Percentiles rank a stretch among this genome's conserved stretches.
Evolutionary conservation across 2,888 invertebrate genomes (phyloP).

Genomic region (Pristionchus maxplancki): DNA sequence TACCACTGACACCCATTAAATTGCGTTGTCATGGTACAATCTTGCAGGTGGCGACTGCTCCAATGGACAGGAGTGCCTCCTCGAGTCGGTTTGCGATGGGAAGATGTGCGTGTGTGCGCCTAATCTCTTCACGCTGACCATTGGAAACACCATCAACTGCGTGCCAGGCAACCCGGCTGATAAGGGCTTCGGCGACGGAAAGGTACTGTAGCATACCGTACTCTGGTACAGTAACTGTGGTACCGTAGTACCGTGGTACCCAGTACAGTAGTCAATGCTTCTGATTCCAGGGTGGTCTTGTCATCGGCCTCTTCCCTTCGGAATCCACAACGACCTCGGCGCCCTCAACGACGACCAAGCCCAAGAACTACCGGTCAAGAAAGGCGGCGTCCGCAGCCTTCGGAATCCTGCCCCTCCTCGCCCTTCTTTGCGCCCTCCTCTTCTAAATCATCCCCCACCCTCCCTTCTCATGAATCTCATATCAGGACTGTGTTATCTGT

Average conservation of each 20-base stretch:
- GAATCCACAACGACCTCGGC: constrained; percentile 43
- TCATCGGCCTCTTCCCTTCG: constrained; percentile 52
- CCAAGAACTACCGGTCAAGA: not conserved
- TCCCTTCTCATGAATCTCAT: constrained; percentile 26
- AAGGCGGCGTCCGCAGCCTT: not conserved
- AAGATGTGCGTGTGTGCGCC: constrained; percentile 74
- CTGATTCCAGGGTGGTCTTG: constrained; percentile 46
- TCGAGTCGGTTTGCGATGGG: constrained; percentile 76
- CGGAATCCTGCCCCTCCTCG: not conserved
- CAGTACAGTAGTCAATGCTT: not conserved
- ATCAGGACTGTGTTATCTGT: constrained; percentile 20
- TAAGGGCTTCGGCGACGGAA: constrained; percentile 62
- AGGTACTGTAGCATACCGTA: constrained; percentile 57
- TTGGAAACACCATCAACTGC: constrained; percentile 74
- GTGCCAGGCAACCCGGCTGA: constrained; percentile 74
- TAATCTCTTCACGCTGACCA: constrained; percentile 73
- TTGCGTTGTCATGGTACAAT: constrained; percentile 50
- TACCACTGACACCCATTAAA: constrained; percentile 35
- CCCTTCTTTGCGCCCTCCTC: not conserved
- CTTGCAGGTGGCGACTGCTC: constrained; percentile 72
- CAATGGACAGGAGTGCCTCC: constrained; percentile 75
- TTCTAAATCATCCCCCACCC: not conserved
- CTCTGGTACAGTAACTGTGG: too few species aligned
- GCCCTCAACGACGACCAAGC: constrained; percentile 19
- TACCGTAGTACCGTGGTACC: too few species aligned